A percentile compares a stretch with the other conserved stretches of the same genome.
These are phyloP conservation scores for Tenthredo distinguenda DNA, from an alignment of 2,888 invertebrate species.

Conservation along the genomic window DNA sequence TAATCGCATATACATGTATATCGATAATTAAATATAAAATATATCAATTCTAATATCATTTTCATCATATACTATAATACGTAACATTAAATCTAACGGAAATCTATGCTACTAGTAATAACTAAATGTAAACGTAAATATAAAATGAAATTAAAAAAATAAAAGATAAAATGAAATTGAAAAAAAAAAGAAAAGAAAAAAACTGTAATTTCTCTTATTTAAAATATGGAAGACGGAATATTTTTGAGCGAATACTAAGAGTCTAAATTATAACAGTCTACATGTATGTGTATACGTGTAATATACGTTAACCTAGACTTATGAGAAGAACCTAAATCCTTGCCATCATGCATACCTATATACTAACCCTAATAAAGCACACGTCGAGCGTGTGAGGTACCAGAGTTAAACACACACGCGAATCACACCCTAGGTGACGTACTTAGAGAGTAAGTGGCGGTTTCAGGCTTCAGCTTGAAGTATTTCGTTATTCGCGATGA, in stretches of 20 bases:
- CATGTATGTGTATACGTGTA: neutral
- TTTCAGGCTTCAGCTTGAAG: neutral
- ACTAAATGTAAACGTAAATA: neutral
- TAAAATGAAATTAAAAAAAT: neutral
- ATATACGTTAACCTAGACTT: neutral
- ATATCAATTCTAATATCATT: neutral
- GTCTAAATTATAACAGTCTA: neutral
- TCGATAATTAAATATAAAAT: neutral
- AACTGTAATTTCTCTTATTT: neutral
- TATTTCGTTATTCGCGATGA: neutral
- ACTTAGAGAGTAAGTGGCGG: neutral
- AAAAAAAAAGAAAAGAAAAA: neutral
- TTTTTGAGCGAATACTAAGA: constrained; percentile 38
- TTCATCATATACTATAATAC: neutral
- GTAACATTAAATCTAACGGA: neutral
- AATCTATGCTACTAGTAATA: neutral
- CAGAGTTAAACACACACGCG: neutral
- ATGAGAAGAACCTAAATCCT: neutral
- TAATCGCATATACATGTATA: too few species aligned
- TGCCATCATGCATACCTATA: neutral
- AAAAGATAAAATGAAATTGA: neutral
- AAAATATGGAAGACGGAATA: constrained; percentile 43
- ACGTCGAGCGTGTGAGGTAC: neutral
- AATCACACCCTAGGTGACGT: neutral
- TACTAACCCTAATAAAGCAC: neutral